A percentile compares a stretch with the other conserved stretches of the same genome.
Evolutionary conservation across 2,113 vertebrate species (phyloP).

Genomic region (Ailuropoda melanoleuca): DNA sequence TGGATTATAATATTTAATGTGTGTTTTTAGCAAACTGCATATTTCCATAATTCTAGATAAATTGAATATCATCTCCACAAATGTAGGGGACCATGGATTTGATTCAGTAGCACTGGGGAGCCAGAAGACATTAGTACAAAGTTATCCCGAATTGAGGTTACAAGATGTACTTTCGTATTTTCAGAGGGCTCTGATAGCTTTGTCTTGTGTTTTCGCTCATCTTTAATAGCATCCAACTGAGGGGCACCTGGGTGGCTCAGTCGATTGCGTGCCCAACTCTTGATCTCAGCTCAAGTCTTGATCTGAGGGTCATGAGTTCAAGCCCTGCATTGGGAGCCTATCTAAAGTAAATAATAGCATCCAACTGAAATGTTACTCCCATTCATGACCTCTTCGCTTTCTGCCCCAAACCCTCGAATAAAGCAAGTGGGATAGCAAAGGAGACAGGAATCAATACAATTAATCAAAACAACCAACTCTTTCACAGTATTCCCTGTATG

Average conservation of each 20-base stretch:
- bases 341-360: neutral
- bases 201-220: neutral
- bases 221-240: neutral
- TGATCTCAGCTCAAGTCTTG: neutral
- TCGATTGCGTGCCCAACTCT: neutral
- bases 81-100: neutral
- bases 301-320: neutral
- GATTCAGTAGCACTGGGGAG: neutral
- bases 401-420: neutral
- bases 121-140: neutral
- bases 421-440: neutral
- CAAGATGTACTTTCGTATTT: neutral
- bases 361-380: neutral
- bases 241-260: too few relatives aligned
- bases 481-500: neutral
- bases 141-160: neutral
- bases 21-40: neutral
- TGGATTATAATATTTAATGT: slow-evolving; percentile 8
- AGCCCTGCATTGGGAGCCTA: neutral
- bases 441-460: neutral
- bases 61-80: neutral
- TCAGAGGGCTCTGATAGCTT: neutral
- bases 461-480: neutral
- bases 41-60: neutral
- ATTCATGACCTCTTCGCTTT: neutral